These are phyloP conservation scores for Patiria pectinifera DNA, from an alignment of 53 echinoderm and acorn worm genomes.

Conservation along the genomic window DNA sequence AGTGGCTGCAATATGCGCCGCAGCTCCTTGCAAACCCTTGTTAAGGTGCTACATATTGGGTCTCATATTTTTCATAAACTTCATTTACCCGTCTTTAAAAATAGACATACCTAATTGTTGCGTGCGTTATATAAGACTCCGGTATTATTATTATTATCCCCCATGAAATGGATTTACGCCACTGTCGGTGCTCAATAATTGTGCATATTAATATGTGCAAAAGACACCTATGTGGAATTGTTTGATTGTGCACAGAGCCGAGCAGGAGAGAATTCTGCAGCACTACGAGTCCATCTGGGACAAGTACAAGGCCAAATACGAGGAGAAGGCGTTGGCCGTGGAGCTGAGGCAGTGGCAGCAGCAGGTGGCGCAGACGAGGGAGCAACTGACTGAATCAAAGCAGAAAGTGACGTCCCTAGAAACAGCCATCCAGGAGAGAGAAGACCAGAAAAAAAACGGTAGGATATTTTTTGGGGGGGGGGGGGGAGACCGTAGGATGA, in stretches of 20 bases:
- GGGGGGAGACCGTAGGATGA: background rate
- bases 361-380: constrained; percentile 1
- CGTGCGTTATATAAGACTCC: too few species aligned
- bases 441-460: constrained; percentile 41
- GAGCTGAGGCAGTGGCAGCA: constrained; percentile 56
- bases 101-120: too few species aligned
- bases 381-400: constrained; percentile 15
- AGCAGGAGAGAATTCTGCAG: constrained; percentile 49
- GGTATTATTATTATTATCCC: too few species aligned
- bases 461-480: background rate
- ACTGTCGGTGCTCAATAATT: too few species aligned
- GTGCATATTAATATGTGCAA: background rate
- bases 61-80: too few species aligned
- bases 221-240: background rate
- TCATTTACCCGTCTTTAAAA: too few species aligned
- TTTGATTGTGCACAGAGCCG: background rate
- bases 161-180: too few species aligned
- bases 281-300: constrained; percentile 73
- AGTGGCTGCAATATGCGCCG: too few species aligned
- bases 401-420: constrained; percentile 6
- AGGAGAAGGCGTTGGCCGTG: constrained; percentile 44
- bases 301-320: constrained; percentile 66
- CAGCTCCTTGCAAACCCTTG: too few species aligned
- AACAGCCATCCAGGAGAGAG: constrained; percentile 32
- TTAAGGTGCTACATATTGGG: too few species aligned